phyloP scores from a whole-genome alignment of 2,888 invertebrate species.

The Oscheius myriophilus region DNA sequence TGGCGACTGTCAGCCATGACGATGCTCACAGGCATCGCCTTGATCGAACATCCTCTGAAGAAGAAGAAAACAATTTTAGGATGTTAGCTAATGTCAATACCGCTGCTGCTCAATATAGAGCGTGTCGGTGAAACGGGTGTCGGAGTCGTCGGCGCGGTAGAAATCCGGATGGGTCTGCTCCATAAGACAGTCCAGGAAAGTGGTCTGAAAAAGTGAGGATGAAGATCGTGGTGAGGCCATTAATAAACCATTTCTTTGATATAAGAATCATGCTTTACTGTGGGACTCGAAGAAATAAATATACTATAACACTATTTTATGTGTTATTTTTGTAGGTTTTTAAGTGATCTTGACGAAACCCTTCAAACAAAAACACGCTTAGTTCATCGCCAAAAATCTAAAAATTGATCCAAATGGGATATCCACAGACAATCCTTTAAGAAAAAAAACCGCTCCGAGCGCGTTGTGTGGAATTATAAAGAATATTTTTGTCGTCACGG shows the following conservation, averaged over 20 bases:
- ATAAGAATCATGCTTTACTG: too few species aligned
- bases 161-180: slow-evolving; percentile 96
- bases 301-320: too few species aligned
- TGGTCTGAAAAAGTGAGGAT: slow-evolving; percentile 76
- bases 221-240: neutral
- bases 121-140: slow-evolving; percentile 85
- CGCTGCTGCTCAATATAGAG: slow-evolving; percentile 91
- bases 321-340: too few species aligned
- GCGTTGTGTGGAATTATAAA: too few species aligned
- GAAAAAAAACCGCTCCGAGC: too few species aligned
- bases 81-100: slow-evolving; percentile 13
- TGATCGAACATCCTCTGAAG: slow-evolving; percentile 86
- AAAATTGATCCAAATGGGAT: too few species aligned
- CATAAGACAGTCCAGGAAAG: slow-evolving; percentile 94
- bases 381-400: too few species aligned
- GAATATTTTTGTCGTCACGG: too few species aligned
- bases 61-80: neutral
- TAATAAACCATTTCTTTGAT: neutral
- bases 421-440: too few species aligned
- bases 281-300: too few species aligned
- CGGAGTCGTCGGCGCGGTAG: slow-evolving; percentile 72
- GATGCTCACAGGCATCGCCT: slow-evolving; percentile 92
- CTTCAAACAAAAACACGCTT: too few species aligned
- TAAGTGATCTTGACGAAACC: too few species aligned
- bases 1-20: slow-evolving; percentile 90